Evolutionary conservation across 2,113 vertebrate genomes (phyloP), one percentile per base, ranked within the genome.

Genomic region (Falco punctatus): DNA sequence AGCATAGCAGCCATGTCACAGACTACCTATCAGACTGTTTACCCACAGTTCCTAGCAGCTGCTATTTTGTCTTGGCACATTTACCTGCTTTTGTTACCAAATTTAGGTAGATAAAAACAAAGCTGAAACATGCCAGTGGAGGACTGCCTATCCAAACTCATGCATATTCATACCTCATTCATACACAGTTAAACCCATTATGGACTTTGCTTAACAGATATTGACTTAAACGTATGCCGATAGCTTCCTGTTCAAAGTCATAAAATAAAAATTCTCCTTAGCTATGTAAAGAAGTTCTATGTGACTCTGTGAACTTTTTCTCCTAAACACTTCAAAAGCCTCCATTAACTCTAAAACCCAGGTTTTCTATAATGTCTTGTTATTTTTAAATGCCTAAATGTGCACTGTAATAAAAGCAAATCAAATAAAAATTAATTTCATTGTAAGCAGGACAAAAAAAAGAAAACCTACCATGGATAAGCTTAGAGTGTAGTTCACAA

Each of bases 1-100:
- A 48, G 26, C 0, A 0, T 2, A 44, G 38, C 66, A 74, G 9
- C 24, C 19, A 2, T 22, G 26, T 54, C 46, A 49, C 27, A 26
- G 35, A 28, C 18, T 71, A 46, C 28, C 33, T 94, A 38, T 4
- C 3, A 55, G 57, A 28, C 5, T 3, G 1, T 18, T 71, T 44
- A 79, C 17, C 40, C 38, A 71, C 21, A 85, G 61, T 7, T 85
- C 51, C 30, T 13, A 70, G 49, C 61, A 71, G 48, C n/a, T 86
- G 48, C 48, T 54, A 10, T 35, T 86, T 62, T 54, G 13, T 57
- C 66, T 71, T 57, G 15, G 52, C 21, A 30, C 70, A 73, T 73
- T 70, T 78, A 65, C 24, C 27, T 33, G 19, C 13, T 88, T 82
- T 58, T 75, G 18, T 82, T 79, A 30, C 13, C 32, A 64, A 88